phyloP scores from a whole-genome alignment of 2,113 vertebrate genomes.

The Nothocercus nigrocapillus region DNA sequence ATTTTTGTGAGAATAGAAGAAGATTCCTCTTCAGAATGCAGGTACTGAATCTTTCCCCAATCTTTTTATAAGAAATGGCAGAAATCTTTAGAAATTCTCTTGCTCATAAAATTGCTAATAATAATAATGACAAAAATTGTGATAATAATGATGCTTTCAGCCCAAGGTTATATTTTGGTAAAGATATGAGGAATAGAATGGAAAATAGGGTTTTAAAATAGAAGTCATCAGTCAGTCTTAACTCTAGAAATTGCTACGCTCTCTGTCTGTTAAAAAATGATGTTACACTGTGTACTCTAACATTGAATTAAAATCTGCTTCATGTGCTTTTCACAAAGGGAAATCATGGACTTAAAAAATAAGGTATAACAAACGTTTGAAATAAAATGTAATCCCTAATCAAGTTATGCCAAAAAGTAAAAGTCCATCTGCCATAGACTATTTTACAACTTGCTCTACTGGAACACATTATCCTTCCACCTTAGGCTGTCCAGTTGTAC shows the following conservation, averaged over 20 bases:
- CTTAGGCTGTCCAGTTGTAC: constrained; percentile 2
- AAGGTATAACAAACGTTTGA: not conserved
- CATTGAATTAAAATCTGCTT: not conserved
- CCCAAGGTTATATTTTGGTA: not conserved
- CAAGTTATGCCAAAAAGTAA: not conserved
- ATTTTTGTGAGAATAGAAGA: not conserved
- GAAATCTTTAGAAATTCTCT: not conserved
- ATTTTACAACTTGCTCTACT: constrained; percentile 1
- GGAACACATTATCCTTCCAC: constrained; percentile 11
- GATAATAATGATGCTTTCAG: not conserved
- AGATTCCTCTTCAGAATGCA: not conserved
- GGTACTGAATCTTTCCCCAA: not conserved
- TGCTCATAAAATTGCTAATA: not conserved
- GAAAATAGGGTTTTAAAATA: not conserved
- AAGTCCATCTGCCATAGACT: not conserved
- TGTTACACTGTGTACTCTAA: not conserved
- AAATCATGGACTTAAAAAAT: not conserved
- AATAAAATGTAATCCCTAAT: not conserved
- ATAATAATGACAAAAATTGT: not conserved
- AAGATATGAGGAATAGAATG: not conserved
- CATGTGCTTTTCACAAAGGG: not conserved
- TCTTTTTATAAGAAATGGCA: not conserved
- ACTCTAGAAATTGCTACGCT: not conserved
- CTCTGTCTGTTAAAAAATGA: not conserved
- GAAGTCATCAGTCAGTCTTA: not conserved